Conservation (phyloP, 2,797 vertebrate genomes). For the Poeciliopsis infans region DNA sequence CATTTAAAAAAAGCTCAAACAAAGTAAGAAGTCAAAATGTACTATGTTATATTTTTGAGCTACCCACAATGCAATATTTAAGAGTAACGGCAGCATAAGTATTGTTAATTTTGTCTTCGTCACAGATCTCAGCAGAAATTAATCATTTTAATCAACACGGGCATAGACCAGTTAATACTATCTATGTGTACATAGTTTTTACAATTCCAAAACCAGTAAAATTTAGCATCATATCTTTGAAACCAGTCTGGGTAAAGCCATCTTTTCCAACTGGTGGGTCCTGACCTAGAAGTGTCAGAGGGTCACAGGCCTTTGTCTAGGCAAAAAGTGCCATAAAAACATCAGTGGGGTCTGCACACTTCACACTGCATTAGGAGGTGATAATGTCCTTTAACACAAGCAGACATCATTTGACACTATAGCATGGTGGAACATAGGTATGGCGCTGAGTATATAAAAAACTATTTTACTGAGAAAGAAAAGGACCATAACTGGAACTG, state of each 20-base stretch:
- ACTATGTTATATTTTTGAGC: background rate
- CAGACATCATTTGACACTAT: background rate
- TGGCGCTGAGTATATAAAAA: background rate
- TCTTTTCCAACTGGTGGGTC: background rate
- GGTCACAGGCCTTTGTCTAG: background rate
- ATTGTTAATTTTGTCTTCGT: slow-evolving; percentile 4
- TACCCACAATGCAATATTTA: background rate
- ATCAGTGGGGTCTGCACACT: background rate
- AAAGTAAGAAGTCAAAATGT: slow-evolving; percentile 4
- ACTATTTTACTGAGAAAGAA: background rate
- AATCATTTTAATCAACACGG: slow-evolving; percentile 2
- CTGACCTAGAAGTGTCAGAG: background rate
- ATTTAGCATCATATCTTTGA: background rate
- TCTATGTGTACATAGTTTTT: background rate
- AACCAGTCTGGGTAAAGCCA: background rate
- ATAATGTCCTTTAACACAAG: background rate
- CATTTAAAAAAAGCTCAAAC: background rate
- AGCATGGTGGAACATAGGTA: background rate
- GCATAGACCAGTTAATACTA: background rate
- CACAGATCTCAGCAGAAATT: background rate
- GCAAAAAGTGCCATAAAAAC: background rate
- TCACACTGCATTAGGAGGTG: background rate
- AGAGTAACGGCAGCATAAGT: background rate
- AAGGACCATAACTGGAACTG: background rate
- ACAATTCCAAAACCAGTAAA: background rate